Conservation (phyloP, 2,797 vertebrate species). For the Euthynnus affinis region DNA sequence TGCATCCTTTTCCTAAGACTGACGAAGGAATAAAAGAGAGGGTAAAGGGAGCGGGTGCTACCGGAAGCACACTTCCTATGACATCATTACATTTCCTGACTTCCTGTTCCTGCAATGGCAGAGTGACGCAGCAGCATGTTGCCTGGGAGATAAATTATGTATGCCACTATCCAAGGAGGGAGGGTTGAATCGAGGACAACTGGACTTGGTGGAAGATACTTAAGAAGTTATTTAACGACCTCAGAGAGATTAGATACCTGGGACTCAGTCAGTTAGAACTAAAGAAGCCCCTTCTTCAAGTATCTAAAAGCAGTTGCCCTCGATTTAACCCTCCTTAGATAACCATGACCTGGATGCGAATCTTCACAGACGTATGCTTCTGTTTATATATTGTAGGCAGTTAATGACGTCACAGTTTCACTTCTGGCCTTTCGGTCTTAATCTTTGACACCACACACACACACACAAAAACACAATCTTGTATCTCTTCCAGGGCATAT, state of each 20-base stretch:
- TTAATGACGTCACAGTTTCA: neutral
- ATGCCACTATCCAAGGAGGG: too few species aligned
- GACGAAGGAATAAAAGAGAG: conserved; percentile 17
- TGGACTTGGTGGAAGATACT: neutral
- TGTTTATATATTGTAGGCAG: neutral
- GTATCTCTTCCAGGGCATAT: neutral
- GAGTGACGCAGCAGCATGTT: conserved; percentile 41
- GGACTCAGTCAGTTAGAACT: too few species aligned
- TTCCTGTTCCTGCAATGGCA: conserved; percentile 46
- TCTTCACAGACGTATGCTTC: too few species aligned
- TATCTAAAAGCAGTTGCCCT: too few species aligned
- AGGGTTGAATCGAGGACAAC: too few species aligned
- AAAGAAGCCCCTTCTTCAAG: too few species aligned
- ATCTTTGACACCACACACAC: neutral
- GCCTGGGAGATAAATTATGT: neutral
- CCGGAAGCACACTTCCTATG: conserved; percentile 74
- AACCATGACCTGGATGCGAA: too few species aligned
- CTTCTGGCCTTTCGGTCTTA: neutral
- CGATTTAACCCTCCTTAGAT: too few species aligned
- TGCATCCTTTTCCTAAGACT: conserved; percentile 71
- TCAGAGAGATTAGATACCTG: too few species aligned
- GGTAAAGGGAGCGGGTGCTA: conserved; percentile 43
- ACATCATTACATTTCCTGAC: conserved; percentile 68
- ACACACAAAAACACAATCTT: neutral
- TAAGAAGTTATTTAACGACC: too few species aligned